phyloP scores from a whole-genome alignment of 2,113 vertebrate species.

The Forbesichthys papilliferus region DNA sequence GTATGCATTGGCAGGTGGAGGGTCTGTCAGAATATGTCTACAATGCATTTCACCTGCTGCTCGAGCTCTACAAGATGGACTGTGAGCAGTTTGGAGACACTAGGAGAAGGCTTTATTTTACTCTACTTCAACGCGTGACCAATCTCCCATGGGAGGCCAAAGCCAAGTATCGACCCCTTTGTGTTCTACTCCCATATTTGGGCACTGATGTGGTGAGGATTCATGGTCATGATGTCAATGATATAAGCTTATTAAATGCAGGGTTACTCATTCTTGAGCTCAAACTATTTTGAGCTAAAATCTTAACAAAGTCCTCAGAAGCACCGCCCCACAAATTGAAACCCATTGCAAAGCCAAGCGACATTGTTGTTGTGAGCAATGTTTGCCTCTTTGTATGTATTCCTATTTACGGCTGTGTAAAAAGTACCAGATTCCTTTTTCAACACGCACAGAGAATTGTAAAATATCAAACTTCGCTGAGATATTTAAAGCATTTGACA shows the following conservation, averaged over 20 bases:
- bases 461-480: too few relatives aligned
- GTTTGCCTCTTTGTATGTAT: too few relatives aligned
- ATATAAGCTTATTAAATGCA: background rate
- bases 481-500: background rate
- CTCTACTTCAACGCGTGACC: slow-evolving; percentile 72
- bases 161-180: slow-evolving; percentile 81
- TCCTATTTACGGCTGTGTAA: too few relatives aligned
- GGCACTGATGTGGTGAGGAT: slow-evolving; percentile 79
- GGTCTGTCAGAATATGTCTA: slow-evolving; percentile 80
- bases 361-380: too few relatives aligned
- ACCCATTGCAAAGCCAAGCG: too few relatives aligned
- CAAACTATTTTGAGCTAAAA: too few relatives aligned
- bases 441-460: too few relatives aligned
- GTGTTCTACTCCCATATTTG: slow-evolving; percentile 80
- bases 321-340: too few relatives aligned
- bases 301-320: too few relatives aligned
- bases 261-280: too few relatives aligned
- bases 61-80: slow-evolving; percentile 82
- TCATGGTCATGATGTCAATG: background rate
- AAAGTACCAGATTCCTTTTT: too few relatives aligned
- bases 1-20: slow-evolving; percentile 73
- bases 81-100: slow-evolving; percentile 71
- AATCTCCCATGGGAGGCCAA: slow-evolving; percentile 83
- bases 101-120: slow-evolving; percentile 69
- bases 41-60: slow-evolving; percentile 75